Conservation (phyloP, 2,797 vertebrate genomes). For the Mastacembelus armatus region DNA sequence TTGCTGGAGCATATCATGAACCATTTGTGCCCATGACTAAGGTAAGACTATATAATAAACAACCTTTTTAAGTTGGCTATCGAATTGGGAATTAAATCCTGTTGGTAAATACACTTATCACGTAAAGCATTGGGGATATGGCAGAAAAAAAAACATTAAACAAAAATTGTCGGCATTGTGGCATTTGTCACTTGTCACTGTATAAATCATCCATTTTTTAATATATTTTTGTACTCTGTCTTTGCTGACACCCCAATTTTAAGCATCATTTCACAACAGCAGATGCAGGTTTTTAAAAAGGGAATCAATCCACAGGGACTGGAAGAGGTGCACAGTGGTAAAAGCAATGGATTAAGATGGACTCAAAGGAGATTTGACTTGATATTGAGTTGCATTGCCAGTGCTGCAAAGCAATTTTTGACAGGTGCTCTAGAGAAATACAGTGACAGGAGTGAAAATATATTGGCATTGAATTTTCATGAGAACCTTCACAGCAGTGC, state of each 20-base stretch:
- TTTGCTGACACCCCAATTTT: conserved; percentile 15
- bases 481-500: conserved; percentile 53
- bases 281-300: conserved; percentile 29
- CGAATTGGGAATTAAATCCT: background rate
- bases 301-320: conserved; percentile 45
- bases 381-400: conserved; percentile 56
- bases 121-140: too few relatives aligned
- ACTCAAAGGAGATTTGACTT: conserved; percentile 58
- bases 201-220: background rate
- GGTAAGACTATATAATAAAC: background rate
- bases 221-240: background rate
- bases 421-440: conserved; percentile 66
- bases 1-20: conserved; percentile 11
- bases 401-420: conserved; percentile 65
- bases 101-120: too few relatives aligned
- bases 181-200: background rate
- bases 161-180: too few relatives aligned
- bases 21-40: conserved; percentile 8
- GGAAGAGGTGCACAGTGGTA: conserved; percentile 49
- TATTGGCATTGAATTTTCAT: conserved; percentile 72
- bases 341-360: conserved; percentile 62
- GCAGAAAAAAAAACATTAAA: too few relatives aligned
- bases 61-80: background rate
- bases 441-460: conserved; percentile 52
- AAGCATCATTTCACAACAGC: conserved; percentile 20